These are phyloP conservation scores for Crypturellus undulatus DNA, from an alignment of 2,113 vertebrate genomes.

Conservation along the genomic window DNA sequence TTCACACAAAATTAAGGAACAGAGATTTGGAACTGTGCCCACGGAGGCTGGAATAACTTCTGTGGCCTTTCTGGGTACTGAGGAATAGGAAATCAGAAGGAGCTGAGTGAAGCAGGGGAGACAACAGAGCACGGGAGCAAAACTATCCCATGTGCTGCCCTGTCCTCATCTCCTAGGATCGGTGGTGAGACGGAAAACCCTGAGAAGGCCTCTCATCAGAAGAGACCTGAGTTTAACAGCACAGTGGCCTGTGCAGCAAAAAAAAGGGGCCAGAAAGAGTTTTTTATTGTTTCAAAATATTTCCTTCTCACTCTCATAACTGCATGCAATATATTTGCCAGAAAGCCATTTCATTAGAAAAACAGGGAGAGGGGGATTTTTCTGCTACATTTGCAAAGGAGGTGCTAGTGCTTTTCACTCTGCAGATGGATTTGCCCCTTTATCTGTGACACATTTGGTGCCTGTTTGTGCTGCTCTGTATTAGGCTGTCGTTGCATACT, in stretches of 20 bases:
- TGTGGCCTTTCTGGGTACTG: background rate
- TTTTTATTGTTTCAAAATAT: background rate
- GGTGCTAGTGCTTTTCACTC: no score
- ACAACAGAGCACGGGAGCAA: background rate
- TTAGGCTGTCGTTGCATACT: background rate
- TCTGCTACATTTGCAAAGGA: background rate
- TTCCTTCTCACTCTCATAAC: background rate
- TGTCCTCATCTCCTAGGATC: background rate
- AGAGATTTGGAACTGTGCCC: background rate
- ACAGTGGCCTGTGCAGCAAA: background rate
- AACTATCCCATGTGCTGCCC: fast-evolving
- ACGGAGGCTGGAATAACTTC: background rate
- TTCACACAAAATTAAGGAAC: background rate
- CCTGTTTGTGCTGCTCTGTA: background rate
- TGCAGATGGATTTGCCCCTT: background rate
- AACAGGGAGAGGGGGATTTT: background rate
- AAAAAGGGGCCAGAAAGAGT: background rate
- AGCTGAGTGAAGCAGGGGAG: background rate
- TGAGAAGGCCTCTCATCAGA: background rate
- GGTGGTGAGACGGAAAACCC: background rate
- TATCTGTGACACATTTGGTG: fast-evolving
- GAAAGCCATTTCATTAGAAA: background rate
- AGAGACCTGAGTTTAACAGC: background rate
- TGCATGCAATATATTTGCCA: background rate
- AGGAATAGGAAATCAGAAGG: background rate